Evolutionary conservation across 2,888 invertebrate genomes (phyloP), one percentile per base, ranked within the genome.

Genomic region (Drosophila fulvimacula): DNA sequence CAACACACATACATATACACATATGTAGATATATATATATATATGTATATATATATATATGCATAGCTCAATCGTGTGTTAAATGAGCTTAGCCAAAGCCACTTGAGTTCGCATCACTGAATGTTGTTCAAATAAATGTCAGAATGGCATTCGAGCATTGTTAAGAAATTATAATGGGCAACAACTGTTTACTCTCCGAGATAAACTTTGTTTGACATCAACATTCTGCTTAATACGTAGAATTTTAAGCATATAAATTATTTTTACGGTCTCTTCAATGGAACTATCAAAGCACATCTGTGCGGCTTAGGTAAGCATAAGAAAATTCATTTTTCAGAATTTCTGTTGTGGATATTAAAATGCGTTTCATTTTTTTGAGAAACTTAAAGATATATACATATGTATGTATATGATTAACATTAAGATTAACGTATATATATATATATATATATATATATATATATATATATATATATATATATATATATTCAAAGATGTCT

Each of bases 41-140:
- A 10, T n/a, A n/a, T 30, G 17, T 5, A 34, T 34, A 32, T n/a
- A 10, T 11, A 9, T 21, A 21, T 4, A 38, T 36, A 30, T 17
- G 13, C 15, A 63, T 39, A 53, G 27, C 27, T 7, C 41, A 65
- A 46, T 36, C 30, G 41, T 51, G 19, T 38, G 24, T 48, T 36
- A 34, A 66, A 59, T 52, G 49, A 39, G 59, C 71, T 76, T 57
- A 76, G 24, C 44, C 19, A 21, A 68, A n/a, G 21, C 55, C 55
- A 52, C 69, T 72, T 71, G 30, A 41, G 17, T 19, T 27, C 17
- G 44, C 51, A 36, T 36, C 51, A 21, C 11, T 39, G 39, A 17
- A 61, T 24, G 44, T 5, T 49, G n/a, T 19, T 21, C 36, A 38
- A 46, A 27, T 44, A 36, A 36, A 62, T n/a, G 38, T 21, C 6